Evolutionary conservation across 2,888 invertebrate genomes (phyloP), one percentile per base, ranked within the genome.

Genomic region (Subacronicta megacephala): DNA sequence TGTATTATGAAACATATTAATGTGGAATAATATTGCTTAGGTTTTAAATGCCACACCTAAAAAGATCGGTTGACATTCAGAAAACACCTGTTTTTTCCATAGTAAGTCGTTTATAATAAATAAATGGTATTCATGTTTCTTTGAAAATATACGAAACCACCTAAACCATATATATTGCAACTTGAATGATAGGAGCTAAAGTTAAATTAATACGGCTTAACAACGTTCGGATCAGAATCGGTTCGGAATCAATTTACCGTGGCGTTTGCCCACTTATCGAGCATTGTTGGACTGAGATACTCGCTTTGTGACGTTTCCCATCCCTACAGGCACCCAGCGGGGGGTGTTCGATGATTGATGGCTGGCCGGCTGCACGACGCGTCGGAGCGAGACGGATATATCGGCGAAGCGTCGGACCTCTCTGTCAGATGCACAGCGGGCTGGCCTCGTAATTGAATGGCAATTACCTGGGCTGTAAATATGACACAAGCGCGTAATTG

Each of bases 391-490:
- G 90, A 85, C 31, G 45, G 72, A 20, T n/a, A 50, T 79, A 83
- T 76, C 70, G 75, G 72, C 64, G 78, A 72, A 65, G 65, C 67
- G 57, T 80, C 63, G 69, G 74, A 47, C 61, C 73, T 89, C 89
- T 83, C 84, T 33, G 68, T 90, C 84, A 35, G 82, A 69, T 87
- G 72, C 88, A 78, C 89, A 89, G 86, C 90, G 79, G 90, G 89
- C 89, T 80, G 81, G 88, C 83, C 83, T 84, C 85, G 90, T 94
- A 94, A 94, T 94, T 94, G 94, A 94, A 94, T 92, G 94, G 91
- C 94, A 94, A 94, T 94, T 94, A 94, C 94, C 94, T 93, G 93
- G 87, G 90, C 93, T 92, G 94, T 94, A 94, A 94, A 94, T 94
- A 94, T 94, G 94, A 94, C 94, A 93, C 93, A 93, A 88, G 93